Base-by-base conservation (phyloP, 1,140 invertebrate genomes). In the Formica exsecta region DNA sequence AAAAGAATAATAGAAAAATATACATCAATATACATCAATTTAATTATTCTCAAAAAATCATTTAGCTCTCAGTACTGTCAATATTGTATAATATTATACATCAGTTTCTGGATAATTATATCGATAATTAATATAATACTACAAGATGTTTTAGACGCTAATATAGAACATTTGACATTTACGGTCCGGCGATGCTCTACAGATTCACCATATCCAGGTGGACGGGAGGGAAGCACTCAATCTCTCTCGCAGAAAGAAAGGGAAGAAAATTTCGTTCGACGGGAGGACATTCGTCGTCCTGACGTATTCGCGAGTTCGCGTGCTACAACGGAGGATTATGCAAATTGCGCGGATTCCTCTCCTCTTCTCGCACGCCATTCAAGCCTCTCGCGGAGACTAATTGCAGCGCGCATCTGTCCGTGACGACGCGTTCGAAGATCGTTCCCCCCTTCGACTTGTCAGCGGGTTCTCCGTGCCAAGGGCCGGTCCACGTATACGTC, bases 261-360 rank as follows among this genome's bases (percentile, higher is more conserved):
- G 57, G 6, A 73, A 62, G 57, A 25, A 13, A 57, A 59, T 70
- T n/a, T 80, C 65, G 44, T n/a, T 80, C 48, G 44, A 80, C 6
- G 48, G 16, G 32, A 22, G 65, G 87, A 81, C 79, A 74, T 75
- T 66, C 65, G 84, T 77, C 57, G 75, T 83, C 51, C 38, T 57
- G 66, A 57, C 71, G 64, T 38, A 57, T 51, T 87, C 59, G 73
- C 44, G 65, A 81, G 70, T 41, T 87, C 59, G 73, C 44, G 65
- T 86, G 70, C 76, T 74, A 62, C 29, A 38, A 76, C 85, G 48
- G 32, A 61, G 68, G 73, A 77, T 86, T 86, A 79, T 85, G 51
- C 70, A 86, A 86, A 88, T 73, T 68, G 75, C 79, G 62, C 70
- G 61, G 76, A 86, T 85, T 74, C 85, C 51, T 65, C 48, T 36